Conservation (phyloP, 2,113 vertebrate genomes). For the crab-eating macaque (Macaca fascicularis) region DNA sequence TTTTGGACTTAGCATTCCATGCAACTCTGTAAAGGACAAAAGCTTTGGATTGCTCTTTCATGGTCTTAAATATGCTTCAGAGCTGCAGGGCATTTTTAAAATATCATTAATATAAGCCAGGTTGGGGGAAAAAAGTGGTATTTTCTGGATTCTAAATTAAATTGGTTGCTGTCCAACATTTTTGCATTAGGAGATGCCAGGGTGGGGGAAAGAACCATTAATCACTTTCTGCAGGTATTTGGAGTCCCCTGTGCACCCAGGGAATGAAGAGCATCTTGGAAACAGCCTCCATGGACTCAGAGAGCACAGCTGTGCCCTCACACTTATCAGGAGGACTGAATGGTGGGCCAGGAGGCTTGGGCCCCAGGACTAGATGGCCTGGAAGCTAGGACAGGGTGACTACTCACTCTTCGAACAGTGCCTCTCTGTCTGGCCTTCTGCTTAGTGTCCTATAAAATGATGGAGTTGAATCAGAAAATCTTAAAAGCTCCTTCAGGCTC, state of each 20-base stretch:
- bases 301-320: neutral
- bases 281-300: neutral
- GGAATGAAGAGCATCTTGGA: conserved; percentile 36
- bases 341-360: neutral
- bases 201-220: neutral
- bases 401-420: accelerated
- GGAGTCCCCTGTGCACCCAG: conserved; percentile 2
- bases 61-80: conserved; percentile 58
- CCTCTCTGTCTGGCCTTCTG: neutral
- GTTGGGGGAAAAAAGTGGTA: conserved; percentile 50
- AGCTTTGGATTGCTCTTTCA: conserved; percentile 61
- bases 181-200: conserved; percentile 53
- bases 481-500: neutral
- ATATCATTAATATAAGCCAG: conserved; percentile 72
- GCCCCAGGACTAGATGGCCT: accelerated
- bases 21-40: conserved; percentile 49
- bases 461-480: neutral
- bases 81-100: conserved; percentile 68
- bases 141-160: conserved; percentile 77
- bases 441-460: neutral
- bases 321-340: neutral
- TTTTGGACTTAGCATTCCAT: conserved; percentile 9
- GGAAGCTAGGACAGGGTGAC: neutral
- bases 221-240: conserved; percentile 56
- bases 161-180: conserved; percentile 65